phyloP scores from a whole-genome alignment of 2,797 vertebrate species.

The Cercopithecus petaurista region DNA sequence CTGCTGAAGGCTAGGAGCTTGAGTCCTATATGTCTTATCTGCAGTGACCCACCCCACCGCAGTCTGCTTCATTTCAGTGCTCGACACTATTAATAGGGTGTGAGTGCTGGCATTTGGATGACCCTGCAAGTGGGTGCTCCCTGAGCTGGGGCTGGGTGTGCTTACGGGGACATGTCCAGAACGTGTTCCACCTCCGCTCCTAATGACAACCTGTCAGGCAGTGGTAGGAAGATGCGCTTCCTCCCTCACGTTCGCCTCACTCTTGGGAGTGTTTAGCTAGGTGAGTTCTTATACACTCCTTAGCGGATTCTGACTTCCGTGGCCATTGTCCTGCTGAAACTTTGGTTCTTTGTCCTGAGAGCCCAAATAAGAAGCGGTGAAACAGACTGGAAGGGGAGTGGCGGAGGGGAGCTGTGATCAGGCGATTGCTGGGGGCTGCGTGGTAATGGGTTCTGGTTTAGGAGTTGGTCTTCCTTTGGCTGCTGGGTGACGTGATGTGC shows the following conservation, averaged over 20 bases:
- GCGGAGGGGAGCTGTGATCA: neutral
- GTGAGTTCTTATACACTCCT: neutral
- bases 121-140: rapidly evolving
- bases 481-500: rapidly evolving
- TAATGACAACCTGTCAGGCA: constrained; percentile 20
- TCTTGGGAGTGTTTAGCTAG: neutral
- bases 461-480: neutral
- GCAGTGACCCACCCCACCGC: neutral
- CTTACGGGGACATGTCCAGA: neutral
- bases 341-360: neutral
- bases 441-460: neutral
- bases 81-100: neutral
- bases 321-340: neutral
- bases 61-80: neutral
- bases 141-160: neutral
- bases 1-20: rapidly evolving
- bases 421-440: rapidly evolving
- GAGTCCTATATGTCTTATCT: neutral
- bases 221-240: neutral
- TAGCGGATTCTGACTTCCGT: neutral
- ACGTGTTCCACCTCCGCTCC: neutral
- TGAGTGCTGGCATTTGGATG: neutral
- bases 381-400: neutral
- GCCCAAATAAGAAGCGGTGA: neutral
- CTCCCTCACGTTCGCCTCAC: neutral